A percentile compares a stretch with the other conserved stretches of the same genome.
Evolutionary conservation across 2,888 invertebrate genomes (phyloP).

Genomic region (Alitta virens): DNA sequence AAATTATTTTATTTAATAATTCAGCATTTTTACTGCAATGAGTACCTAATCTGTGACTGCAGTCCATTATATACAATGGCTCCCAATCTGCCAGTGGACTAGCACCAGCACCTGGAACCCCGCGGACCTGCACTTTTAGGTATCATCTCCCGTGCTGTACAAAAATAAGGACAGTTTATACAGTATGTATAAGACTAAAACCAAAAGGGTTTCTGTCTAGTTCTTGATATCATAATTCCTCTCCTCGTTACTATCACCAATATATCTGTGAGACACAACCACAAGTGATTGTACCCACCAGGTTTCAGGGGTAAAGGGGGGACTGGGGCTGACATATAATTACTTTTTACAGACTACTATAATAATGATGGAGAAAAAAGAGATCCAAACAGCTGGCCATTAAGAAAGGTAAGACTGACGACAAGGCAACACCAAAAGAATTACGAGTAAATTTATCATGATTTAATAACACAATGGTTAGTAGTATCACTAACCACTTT

Average conservation of each 20-base stretch:
- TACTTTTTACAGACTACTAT: no score
- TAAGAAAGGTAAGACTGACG: no score
- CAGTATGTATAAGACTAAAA: slow-evolving; percentile 26
- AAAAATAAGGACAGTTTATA: slow-evolving; percentile 24
- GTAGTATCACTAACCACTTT: no score
- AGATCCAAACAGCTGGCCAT: no score
- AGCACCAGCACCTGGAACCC: slow-evolving; percentile 10
- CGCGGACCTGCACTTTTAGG: slow-evolving; percentile 7
- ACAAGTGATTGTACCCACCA: no score
- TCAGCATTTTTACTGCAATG: slow-evolving; percentile 15
- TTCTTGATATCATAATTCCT: neutral
- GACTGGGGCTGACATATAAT: no score
- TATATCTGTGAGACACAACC: neutral
- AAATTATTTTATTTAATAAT: slow-evolving; percentile 17
- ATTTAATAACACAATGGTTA: no score
- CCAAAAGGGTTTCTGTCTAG: slow-evolving; percentile 18
- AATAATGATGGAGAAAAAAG: no score
- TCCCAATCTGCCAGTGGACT: slow-evolving; percentile 8
- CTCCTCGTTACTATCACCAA: neutral
- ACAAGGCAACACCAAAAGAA: no score
- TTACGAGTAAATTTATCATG: no score
- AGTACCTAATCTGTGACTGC: slow-evolving; percentile 9
- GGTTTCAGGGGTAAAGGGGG: no score
- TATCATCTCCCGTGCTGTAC: slow-evolving; percentile 20
- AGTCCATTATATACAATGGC: slow-evolving; percentile 20